Conservation (phyloP, 2,888 invertebrate genomes). For the Sicus ferrugineus region DNA sequence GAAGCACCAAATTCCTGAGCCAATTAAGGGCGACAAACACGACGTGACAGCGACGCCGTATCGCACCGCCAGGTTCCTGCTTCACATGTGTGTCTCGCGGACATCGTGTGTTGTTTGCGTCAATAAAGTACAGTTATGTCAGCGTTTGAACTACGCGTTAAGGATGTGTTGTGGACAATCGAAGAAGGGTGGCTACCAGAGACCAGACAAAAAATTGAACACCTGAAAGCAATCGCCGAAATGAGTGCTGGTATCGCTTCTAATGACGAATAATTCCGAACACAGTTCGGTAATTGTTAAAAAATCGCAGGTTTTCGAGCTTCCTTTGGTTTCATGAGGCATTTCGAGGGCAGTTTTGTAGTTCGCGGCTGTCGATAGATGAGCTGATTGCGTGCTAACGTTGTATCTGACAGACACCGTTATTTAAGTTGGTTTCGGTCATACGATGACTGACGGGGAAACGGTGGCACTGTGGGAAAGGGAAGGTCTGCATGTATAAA, state of each 20-base stretch:
- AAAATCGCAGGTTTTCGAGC: conserved; percentile 31
- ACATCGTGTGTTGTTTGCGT: conserved; percentile 12
- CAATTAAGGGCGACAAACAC: conserved; percentile 24
- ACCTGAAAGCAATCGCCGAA: conserved; percentile 28
- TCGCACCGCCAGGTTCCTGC: not conserved
- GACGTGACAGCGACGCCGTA: conserved; percentile 11
- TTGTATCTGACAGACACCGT: conserved; percentile 16
- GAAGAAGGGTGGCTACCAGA: conserved; percentile 9
- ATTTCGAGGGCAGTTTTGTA: no score
- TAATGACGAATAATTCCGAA: conserved; percentile 32
- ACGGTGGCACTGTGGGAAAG: no score
- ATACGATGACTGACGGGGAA: conserved; percentile 10
- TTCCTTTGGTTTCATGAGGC: conserved; percentile 11
- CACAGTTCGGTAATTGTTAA: conserved; percentile 31
- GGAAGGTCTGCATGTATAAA: not conserved
- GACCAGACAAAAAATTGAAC: conserved; percentile 3
- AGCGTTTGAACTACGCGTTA: not conserved
- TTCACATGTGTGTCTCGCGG: not conserved
- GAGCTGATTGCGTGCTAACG: conserved; percentile 28
- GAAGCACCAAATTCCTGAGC: not conserved
- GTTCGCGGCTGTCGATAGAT: conserved; percentile 24
- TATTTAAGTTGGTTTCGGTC: conserved; percentile 31
- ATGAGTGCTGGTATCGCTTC: not conserved
- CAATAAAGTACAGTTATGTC: conserved; percentile 30
- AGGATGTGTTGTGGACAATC: conserved; percentile 12